Base-by-base conservation (phyloP, 2,888 invertebrate genomes). In the Nomada ferruginata region DNA sequence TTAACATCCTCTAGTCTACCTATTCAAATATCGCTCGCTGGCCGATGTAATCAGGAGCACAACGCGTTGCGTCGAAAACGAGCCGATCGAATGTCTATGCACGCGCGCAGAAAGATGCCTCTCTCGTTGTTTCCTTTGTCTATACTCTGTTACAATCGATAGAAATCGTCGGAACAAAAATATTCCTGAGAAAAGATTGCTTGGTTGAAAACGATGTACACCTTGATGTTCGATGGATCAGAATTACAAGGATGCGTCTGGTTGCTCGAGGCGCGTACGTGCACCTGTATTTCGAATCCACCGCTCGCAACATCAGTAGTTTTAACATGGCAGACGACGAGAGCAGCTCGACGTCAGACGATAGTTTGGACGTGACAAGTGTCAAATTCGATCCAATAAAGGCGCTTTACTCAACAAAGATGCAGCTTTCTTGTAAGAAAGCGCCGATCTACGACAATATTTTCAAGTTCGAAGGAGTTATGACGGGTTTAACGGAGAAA, bases 401-500 rank as follows among this genome's bases (percentile, higher is more conserved):
- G 91, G 97, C 96, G 0, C 93, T 97, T 18, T 96, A 96, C 87
- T 95, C 96, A 0, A 85, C 94, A 0, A 95, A 95, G 87, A 89
- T 95, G 0, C 94, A 94, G 75, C 88, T 96, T 20, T 96, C 96
- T 0, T 94, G 94, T 4, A 91, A 95, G 23, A 94, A 94, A 78
- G 96, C 97, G 0, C 95, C 95, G 36, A 85, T 94, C 73, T 96
- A 95, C 89, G 97, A 97, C 91, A 97, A 97, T 92, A 83, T 97
- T 72, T 94, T 95, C 1, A 96, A 95, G 88, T 97, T 95, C 90
- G 94, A 95, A 79, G 93, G 94, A 7, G 92, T 94, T 0, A 23
- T 94, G 0, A 93, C 92, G 29, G 94, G 92, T 85, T 81, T 92
- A 0, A 90, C 94, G 5, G 89, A 92, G 93, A 50, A 94, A 92